Evolutionary conservation across 2,888 invertebrate species (phyloP), one percentile per base, ranked within the genome.

Genomic region (Limnephilus lunatus): DNA sequence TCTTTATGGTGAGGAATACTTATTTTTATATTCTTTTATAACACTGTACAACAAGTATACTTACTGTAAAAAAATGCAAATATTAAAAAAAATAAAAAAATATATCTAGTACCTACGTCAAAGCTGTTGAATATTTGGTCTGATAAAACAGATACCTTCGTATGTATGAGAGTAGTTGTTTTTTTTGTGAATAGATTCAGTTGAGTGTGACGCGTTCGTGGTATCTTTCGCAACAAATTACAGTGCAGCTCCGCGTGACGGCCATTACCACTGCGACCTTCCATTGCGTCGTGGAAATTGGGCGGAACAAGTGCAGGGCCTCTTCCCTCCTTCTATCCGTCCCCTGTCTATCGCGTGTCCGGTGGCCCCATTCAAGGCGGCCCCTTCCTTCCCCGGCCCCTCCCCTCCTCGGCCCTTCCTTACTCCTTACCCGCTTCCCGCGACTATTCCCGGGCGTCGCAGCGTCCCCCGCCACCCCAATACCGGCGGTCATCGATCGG

Each of bases 241-340:
- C 25, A 68, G 68, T 68, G 25, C 68, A 68, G 31, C 31, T 82
- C 31, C 82, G 82, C 82, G 31, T 15, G 31, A 82, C 30, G 31
- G 82, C 82, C 82, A 31, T 82, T 31, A 82, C 19, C 82, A 82
- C 25, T 44, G 30, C 48, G 85, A 48, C 85, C 48, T 86, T 86
- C 85, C 48, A 48, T 86, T 86, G 85, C 85, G 85, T 86, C 85
- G 48, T 86, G n/a, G 12, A 30, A 86, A 44, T 86, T 86, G n/a
- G 85, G 85, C 48, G 85, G 30, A 39, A 44, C 85, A 44, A 86
- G 48, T 86, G 85, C 85, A 86, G 39, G 14, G 48, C 85, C 48
- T 48, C 85, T 19, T 53, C n/a, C 81, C 81, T 30, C 81, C 30
- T 81, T 31, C 30, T 32, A 25, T 68, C 7, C 68, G 68, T 68